A percentile compares a stretch with the other conserved stretches of the same genome.
phyloP scores from a whole-genome alignment of 1,140 invertebrate genomes.

The Meteorus sp. region DNA sequence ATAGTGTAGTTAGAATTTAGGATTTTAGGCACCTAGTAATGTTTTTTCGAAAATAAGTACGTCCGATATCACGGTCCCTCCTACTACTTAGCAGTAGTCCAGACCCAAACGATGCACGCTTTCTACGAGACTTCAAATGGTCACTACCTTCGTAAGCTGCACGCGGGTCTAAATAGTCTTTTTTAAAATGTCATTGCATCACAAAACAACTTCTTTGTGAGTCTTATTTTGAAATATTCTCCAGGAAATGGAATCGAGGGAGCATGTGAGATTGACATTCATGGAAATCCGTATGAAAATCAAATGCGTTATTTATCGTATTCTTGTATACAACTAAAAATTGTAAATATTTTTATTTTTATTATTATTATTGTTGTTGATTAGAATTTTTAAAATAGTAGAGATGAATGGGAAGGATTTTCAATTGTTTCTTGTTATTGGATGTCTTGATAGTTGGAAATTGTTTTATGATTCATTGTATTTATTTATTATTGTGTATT shows the following conservation, averaged over 20 bases:
- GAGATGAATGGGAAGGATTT: too few species aligned
- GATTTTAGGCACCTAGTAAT: neutral
- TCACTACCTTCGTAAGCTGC: slow-evolving; percentile 51
- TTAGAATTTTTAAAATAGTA: neutral
- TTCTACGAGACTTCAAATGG: slow-evolving; percentile 41
- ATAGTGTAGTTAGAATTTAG: slow-evolving; percentile 16
- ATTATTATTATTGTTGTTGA: neutral
- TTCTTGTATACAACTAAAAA: neutral
- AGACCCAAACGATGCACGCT: slow-evolving; percentile 56
- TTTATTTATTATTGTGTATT: neutral
- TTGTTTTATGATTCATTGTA: too few species aligned
- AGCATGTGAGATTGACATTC: too few species aligned
- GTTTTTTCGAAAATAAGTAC: slow-evolving; percentile 51
- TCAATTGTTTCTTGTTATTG: too few species aligned
- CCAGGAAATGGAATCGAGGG: too few species aligned
- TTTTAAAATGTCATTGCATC: slow-evolving; percentile 35
- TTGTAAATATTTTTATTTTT: neutral
- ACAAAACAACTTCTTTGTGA: slow-evolving; percentile 3
- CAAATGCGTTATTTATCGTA: neutral
- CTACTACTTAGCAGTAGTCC: slow-evolving; percentile 59
- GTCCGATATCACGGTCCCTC: slow-evolving; percentile 61
- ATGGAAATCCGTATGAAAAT: too few species aligned
- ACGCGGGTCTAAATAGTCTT: slow-evolving; percentile 55
- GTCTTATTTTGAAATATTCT: too few species aligned
- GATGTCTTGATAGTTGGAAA: too few species aligned